Conservation (phyloP, 2,797 vertebrate genomes). For the Scomberomorus guttatus region DNA sequence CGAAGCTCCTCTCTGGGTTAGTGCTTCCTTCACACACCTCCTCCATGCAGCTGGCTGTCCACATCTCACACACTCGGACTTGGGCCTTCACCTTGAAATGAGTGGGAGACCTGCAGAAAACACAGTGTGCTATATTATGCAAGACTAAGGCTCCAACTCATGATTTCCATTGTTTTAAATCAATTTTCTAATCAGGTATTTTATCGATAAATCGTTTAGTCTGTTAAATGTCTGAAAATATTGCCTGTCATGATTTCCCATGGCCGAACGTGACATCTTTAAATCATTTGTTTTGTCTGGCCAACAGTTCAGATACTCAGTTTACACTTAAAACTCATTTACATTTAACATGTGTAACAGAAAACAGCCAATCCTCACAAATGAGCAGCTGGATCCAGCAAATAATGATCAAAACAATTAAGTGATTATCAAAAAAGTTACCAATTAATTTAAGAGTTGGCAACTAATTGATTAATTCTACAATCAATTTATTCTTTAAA, state of each 20-base stretch:
- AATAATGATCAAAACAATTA: too few relatives aligned
- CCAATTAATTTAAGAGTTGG: too few relatives aligned
- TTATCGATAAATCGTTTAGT: not conserved
- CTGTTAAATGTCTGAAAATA: not conserved
- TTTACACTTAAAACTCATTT: too few relatives aligned
- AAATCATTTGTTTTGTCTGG: not conserved
- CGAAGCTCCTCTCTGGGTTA: conserved; percentile 89
- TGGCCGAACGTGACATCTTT: not conserved
- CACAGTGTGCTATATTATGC: not conserved
- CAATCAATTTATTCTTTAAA: not conserved
- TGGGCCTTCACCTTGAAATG: conserved; percentile 92
- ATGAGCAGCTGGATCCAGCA: too few relatives aligned
- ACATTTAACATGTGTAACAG: not conserved
- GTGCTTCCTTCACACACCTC: conserved; percentile 95
- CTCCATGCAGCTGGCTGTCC: conserved; percentile 93
- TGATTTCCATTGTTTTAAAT: not conserved
- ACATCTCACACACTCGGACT: conserved; percentile 92
- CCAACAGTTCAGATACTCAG: too few relatives aligned
- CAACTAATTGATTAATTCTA: not conserved
- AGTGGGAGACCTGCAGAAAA: conserved; percentile 85
- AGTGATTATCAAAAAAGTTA: too few relatives aligned
- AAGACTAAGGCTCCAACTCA: not conserved
- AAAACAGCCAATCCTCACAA: not conserved
- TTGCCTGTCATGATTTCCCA: not conserved
- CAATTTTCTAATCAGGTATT: not conserved